phyloP scores from a whole-genome alignment of 2,888 invertebrate species.

The Cheiracanthium punctorium region DNA sequence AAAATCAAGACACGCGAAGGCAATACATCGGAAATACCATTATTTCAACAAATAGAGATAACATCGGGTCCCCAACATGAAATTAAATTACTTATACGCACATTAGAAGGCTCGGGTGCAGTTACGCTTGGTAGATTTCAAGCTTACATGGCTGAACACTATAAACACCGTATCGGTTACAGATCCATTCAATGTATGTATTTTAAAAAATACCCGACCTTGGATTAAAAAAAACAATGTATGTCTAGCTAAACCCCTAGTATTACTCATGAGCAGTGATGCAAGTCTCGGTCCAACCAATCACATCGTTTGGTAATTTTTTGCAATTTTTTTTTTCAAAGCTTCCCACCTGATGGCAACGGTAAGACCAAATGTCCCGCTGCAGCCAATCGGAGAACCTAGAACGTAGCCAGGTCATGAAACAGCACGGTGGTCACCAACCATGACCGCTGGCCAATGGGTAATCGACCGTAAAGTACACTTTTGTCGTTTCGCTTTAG shows the following conservation, averaged over 20 bases:
- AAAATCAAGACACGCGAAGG: too few species aligned
- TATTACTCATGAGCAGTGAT: slow-evolving; percentile 51
- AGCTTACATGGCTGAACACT: slow-evolving; percentile 22
- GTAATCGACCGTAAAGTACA: slow-evolving; percentile 55
- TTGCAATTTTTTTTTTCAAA: slow-evolving; percentile 15
- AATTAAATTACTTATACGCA: slow-evolving; percentile 42
- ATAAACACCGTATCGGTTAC: slow-evolving; percentile 43
- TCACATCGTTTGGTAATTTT: slow-evolving; percentile 26
- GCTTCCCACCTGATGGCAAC: slow-evolving; percentile 49
- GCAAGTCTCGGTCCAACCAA: slow-evolving; percentile 43
- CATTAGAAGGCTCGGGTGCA: background rate
- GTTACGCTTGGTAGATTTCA: slow-evolving; percentile 21
- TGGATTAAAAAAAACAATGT: slow-evolving; percentile 28
- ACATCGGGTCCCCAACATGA: background rate
- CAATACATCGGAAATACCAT: too few species aligned
- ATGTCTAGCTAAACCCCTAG: slow-evolving; percentile 13
- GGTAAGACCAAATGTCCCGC: slow-evolving; percentile 48
- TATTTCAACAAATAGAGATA: slow-evolving; percentile 3
- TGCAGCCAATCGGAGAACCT: slow-evolving; percentile 43
- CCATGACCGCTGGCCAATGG: slow-evolving; percentile 45
- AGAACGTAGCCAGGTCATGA: slow-evolving; percentile 55
- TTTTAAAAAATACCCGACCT: slow-evolving; percentile 34
- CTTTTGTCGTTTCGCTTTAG: slow-evolving; percentile 26
- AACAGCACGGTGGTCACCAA: slow-evolving; percentile 35
- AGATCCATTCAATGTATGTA: slow-evolving; percentile 26